Conservation (phyloP, 2,113 vertebrate genomes). For the Labrus mixtus region DNA sequence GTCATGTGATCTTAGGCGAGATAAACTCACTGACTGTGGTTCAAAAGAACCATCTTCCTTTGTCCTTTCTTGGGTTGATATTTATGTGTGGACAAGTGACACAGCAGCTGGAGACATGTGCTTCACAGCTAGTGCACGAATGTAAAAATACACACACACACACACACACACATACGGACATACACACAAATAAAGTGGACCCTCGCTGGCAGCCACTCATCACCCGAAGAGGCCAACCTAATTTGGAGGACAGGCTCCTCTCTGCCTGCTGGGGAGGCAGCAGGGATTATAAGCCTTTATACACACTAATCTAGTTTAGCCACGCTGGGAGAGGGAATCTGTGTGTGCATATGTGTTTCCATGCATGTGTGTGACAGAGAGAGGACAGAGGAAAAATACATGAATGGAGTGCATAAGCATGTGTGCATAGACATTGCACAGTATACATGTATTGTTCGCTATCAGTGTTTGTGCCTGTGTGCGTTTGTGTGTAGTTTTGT, state of each 20-base stretch:
- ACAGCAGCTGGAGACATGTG: slow-evolving; percentile 43
- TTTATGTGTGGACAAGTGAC: slow-evolving; percentile 39
- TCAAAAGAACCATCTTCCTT: slow-evolving; percentile 8
- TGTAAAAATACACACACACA: slow-evolving; percentile 36
- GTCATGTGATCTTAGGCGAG: slow-evolving; percentile 4
- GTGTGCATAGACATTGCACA: slow-evolving; percentile 14
- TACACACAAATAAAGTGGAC: slow-evolving; percentile 54
- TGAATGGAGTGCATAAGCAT: slow-evolving; percentile 32
- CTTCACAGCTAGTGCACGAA: slow-evolving; percentile 34
- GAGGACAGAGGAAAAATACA: slow-evolving; percentile 37
- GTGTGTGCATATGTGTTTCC: slow-evolving; percentile 41
- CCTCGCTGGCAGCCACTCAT: slow-evolving; percentile 75
- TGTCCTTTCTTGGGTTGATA: slow-evolving; percentile 11
- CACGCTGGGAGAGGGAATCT: slow-evolving; percentile 68
- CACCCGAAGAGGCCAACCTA: slow-evolving; percentile 78
- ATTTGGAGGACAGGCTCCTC: slow-evolving; percentile 81
- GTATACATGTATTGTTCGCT: slow-evolving; percentile 12
- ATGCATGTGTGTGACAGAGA: slow-evolving; percentile 21
- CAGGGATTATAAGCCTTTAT: slow-evolving; percentile 84
- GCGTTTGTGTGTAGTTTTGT: not conserved
- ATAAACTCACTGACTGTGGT: not conserved
- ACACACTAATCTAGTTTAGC: slow-evolving; percentile 84
- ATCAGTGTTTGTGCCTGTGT: slow-evolving; percentile 14
- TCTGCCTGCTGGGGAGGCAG: slow-evolving; percentile 81
- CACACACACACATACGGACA: slow-evolving; percentile 25